Conservation (phyloP, 2,888 invertebrate genomes). For the Lasiommata megera region DNA sequence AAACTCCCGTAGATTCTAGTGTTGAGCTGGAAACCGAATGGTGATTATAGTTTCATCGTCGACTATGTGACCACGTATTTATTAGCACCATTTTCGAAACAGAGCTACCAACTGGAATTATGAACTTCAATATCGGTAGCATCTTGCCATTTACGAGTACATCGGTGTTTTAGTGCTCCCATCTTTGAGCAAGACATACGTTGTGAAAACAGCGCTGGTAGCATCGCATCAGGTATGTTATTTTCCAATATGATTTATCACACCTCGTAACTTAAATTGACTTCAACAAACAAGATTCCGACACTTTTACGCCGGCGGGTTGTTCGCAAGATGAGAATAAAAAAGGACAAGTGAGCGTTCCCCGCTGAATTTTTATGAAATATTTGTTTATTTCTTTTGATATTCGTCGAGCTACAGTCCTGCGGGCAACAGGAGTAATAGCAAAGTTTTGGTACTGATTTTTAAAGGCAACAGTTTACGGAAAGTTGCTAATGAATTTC, state of each 20-base stretch:
- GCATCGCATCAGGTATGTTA: background rate
- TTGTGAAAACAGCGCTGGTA: too few species aligned
- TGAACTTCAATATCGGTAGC: too few species aligned
- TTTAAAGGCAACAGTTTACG: slow-evolving; percentile 52
- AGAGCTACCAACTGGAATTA: too few species aligned
- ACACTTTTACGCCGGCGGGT: slow-evolving; percentile 55
- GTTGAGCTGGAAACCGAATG: too few species aligned
- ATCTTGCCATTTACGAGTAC: too few species aligned
- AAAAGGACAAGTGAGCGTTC: slow-evolving; percentile 59
- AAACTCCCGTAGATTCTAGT: too few species aligned
- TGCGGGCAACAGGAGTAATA: slow-evolving; percentile 40
- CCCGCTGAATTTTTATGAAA: slow-evolving; percentile 68
- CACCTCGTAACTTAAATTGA: slow-evolving; percentile 10
- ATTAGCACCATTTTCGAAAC: too few species aligned
- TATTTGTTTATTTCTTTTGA: slow-evolving; percentile 65
- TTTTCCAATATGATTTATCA: background rate
- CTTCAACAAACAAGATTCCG: slow-evolving; percentile 23
- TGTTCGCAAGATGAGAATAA: slow-evolving; percentile 50
- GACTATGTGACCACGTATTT: too few species aligned
- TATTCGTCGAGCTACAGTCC: slow-evolving; percentile 53
- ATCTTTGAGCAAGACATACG: too few species aligned
- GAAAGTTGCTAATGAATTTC: slow-evolving; percentile 49
- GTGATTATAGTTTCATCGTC: too few species aligned
- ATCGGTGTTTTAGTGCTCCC: too few species aligned
- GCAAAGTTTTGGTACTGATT: slow-evolving; percentile 36